Evolutionary conservation across 2,888 invertebrate species (phyloP), one percentile per base, ranked within the genome.

Genomic region (Microctonus brassicae): DNA sequence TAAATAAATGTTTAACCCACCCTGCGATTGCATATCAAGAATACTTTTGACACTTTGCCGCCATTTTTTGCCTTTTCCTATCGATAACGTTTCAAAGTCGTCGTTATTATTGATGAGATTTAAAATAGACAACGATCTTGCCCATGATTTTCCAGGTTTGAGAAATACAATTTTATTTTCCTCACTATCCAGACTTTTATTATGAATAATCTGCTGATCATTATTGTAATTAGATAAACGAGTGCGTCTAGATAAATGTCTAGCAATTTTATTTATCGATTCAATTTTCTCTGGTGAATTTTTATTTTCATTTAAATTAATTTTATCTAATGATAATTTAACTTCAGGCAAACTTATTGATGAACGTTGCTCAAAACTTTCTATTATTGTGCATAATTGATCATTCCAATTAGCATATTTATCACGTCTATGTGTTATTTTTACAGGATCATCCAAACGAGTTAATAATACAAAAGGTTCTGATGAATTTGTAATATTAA

Each of bases 91-190:
- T 55, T 90, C 89, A 47, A 91, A 74, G 69, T 90, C 79, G 2
- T 88, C 87, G 66, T 84, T 81, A 78, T 80, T 89, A 85, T 87
- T 84, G 85, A 89, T 80, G 84, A 88, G 69, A 88, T 89, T 90
- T 79, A 91, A 90, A 73, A 90, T 90, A 73, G 90, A 91, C 5
- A 93, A 81, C 0, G 93, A 92, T 80, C 93, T 90, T 62, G 92
- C 90, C 92, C 93, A 94, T 81, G 90, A 89, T 82, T 92, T 94
- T 0, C 93, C 93, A 11, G 93, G 91, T 77, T 90, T 91, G 1
- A 93, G 83, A 11, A 89, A 86, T 76, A 92, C 64, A 5, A 34
- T 60, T 68, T 73, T 73, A 24, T 76, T 69, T 6, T 68, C 52
- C 11, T 74, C 34, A 7, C 17, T n/a, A 47, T 47, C 9, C 1